These are phyloP conservation scores for Marcusenius ussheri DNA, from an alignment of 2,113 vertebrate genomes.

Conservation along the genomic window DNA sequence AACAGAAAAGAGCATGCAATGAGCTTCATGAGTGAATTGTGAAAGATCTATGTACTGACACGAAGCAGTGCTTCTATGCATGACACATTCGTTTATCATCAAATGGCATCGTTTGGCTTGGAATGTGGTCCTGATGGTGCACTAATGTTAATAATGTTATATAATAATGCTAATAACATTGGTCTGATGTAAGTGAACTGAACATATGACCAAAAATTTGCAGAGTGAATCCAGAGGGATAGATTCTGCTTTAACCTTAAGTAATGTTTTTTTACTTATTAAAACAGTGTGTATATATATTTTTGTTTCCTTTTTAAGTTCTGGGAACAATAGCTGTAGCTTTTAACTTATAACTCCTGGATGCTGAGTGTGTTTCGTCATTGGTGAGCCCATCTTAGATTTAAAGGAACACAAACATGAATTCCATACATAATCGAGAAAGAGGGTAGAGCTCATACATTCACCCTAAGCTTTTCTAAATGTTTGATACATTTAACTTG, in stretches of 20 bases:
- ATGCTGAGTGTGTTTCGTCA: not conserved
- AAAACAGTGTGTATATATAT: not conserved
- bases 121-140: not conserved
- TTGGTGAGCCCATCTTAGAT: not conserved
- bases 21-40: not conserved
- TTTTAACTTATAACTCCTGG: not conserved
- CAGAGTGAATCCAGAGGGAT: not conserved
- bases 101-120: not conserved
- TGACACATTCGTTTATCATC: not conserved
- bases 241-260: not conserved
- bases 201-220: not conserved
- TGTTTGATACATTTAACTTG: not conserved
- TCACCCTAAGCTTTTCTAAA: not conserved
- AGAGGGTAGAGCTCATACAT: not conserved
- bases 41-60: not conserved
- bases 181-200: not conserved
- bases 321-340: not conserved
- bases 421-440: not conserved
- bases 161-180: not conserved
- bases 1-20: not conserved
- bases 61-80: not conserved
- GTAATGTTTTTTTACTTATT: too few species aligned
- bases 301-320: not conserved
- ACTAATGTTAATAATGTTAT: not conserved
- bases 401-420: not conserved